These are phyloP conservation scores for Eleutherodactylus coqui DNA, from an alignment of 2,797 vertebrate species.

Conservation along the genomic window DNA sequence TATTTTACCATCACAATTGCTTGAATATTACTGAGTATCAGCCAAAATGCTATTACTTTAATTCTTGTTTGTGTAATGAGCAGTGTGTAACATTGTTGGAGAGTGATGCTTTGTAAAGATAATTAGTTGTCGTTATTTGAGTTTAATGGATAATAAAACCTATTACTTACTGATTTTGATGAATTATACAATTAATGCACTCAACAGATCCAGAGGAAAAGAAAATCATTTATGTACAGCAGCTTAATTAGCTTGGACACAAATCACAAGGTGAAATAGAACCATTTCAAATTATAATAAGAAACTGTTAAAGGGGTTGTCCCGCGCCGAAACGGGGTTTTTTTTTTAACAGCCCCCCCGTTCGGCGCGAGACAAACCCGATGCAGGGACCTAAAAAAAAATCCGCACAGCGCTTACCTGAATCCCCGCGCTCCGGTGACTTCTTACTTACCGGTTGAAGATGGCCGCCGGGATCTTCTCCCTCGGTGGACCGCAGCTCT, in stretches of 20 bases:
- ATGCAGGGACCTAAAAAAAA: no score
- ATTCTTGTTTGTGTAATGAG: background rate
- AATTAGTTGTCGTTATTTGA: background rate
- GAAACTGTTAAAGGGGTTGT: no score
- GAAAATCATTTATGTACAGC: no score
- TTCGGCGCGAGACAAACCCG: no score
- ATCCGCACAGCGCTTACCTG: no score
- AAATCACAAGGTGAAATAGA: background rate
- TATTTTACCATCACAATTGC: background rate
- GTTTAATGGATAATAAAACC: conserved; percentile 8
- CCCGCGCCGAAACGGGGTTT: no score
- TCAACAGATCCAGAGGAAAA: background rate
- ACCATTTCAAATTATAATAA: background rate
- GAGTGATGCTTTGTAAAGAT: conserved; percentile 2
- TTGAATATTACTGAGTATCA: background rate
- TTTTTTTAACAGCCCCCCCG: no score
- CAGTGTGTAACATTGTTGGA: background rate
- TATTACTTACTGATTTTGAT: conserved; percentile 15
- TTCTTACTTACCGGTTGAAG: no score
- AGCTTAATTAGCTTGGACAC: background rate
- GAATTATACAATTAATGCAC: background rate
- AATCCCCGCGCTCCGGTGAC: no score
- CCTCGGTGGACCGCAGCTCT: no score
- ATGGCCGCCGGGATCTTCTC: no score
- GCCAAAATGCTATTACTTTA: background rate